These are phyloP conservation scores for Drosophila watanabei DNA, from an alignment of 1,140 invertebrate species.

Conservation along the genomic window DNA sequence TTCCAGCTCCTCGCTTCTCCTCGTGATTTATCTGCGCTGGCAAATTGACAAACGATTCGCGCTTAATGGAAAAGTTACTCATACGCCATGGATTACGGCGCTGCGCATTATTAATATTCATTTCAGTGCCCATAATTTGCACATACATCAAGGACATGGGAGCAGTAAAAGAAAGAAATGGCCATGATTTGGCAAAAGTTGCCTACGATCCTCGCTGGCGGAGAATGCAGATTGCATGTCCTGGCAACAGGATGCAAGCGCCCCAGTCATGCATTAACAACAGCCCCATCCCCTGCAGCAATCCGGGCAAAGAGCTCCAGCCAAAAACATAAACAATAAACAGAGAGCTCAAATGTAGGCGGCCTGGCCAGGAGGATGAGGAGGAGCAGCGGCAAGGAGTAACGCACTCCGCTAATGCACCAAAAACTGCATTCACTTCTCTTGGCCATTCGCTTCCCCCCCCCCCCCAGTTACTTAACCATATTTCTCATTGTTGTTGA, in stretches of 20 bases:
- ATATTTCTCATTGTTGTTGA: conserved; percentile 80
- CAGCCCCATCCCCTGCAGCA: conserved; percentile 20
- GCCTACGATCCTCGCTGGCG: conserved; percentile 34
- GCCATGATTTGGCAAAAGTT: conserved; percentile 67
- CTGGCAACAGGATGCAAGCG: conserved; percentile 53
- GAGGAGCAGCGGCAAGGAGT: conserved; percentile 6
- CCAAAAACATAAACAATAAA: conserved; percentile 76
- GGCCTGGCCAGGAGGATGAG: background rate
- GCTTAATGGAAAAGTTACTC: conserved; percentile 69
- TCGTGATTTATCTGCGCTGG: conserved; percentile 58
- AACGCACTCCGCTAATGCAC: conserved; percentile 75
- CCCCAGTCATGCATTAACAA: conserved; percentile 67
- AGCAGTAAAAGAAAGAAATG: conserved; percentile 58
- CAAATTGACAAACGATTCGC: conserved; percentile 73
- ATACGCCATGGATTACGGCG: conserved; percentile 38
- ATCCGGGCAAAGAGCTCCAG: conserved; percentile 42
- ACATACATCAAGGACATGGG: conserved; percentile 55
- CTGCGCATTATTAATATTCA: conserved; percentile 74
- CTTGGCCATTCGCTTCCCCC: background rate
- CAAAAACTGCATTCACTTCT: conserved; percentile 63
- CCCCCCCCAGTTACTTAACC: conserved; percentile 60
- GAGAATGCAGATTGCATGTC: conserved; percentile 75
- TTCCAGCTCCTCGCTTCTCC: background rate
- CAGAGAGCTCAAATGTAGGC: conserved; percentile 44
- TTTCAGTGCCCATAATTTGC: conserved; percentile 55